Percentiles rank a stretch among this genome's conserved stretches.
Evolutionary conservation across 2,888 invertebrate genomes (phyloP).

Genomic region (Scaptodrosophila latifasciaeformis): DNA sequence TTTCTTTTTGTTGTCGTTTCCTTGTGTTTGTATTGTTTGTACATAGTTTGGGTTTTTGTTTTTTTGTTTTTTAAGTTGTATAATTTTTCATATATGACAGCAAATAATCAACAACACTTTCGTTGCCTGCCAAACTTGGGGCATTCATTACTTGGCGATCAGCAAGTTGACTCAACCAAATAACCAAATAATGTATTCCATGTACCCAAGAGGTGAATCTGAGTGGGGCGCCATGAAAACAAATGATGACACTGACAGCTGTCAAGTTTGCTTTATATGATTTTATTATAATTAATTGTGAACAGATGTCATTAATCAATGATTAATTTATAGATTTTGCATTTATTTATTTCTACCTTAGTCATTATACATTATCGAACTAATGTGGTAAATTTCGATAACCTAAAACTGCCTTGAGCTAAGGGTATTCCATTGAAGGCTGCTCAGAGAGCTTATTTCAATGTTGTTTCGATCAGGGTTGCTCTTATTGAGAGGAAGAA

Average conservation of each 20-base stretch:
- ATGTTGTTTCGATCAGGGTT: too few relatives aligned
- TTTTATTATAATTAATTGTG: slow-evolving; percentile 73
- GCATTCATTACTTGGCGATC: slow-evolving; percentile 34
- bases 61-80: slow-evolving; percentile 43
- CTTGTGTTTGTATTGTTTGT: slow-evolving; percentile 13
- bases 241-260: slow-evolving; percentile 72
- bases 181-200: too few relatives aligned
- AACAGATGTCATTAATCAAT: slow-evolving; percentile 69
- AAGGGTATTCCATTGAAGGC: too few relatives aligned
- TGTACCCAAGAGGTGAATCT: too few relatives aligned
- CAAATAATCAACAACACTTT: slow-evolving; percentile 65
- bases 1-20: slow-evolving; percentile 36
- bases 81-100: slow-evolving; percentile 68
- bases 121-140: slow-evolving; percentile 18
- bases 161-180: too few relatives aligned
- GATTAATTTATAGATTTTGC: slow-evolving; percentile 57
- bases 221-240: slow-evolving; percentile 48
- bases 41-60: too few relatives aligned
- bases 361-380: too few relatives aligned
- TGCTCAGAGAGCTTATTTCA: too few relatives aligned
- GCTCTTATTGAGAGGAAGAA: too few relatives aligned
- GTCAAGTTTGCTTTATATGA: slow-evolving; percentile 72
- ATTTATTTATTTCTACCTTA: slow-evolving; percentile 1
- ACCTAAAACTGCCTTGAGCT: too few relatives aligned
- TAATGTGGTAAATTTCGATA: too few relatives aligned